Base-by-base conservation (phyloP, 2,888 invertebrate genomes). In the Tetanocera ferruginea region DNA sequence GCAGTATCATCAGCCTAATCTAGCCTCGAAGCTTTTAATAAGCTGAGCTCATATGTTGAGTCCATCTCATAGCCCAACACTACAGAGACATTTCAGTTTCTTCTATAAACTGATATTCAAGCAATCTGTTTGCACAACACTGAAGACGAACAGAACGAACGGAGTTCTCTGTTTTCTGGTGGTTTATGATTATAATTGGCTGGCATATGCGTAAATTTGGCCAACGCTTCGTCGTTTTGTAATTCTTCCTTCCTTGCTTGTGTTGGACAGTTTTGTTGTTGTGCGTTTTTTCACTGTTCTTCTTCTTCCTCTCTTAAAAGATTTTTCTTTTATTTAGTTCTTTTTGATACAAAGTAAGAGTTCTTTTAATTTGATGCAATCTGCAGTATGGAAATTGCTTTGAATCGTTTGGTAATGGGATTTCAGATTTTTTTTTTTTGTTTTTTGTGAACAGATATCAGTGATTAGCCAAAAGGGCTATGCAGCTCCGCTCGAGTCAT, bases 311-410 rank as follows among this genome's bases (percentile, higher is more conserved):
- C n/a, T 25, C 25, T 14, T 14, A 25, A 19, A 14, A 1, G 57
- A 11, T 60, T 28, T 60, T 60, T 60, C 25, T 25, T 60, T 8
- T n/a, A n/a, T n/a, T 28, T 23, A 1, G 6, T 60, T 3, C 23
- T 23, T 25, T 60, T 25, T 60, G n/a, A 17, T 3, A 43, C 43
- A 43, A 64, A 28, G 62, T 64, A 31, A 28, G 64, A 14, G 25
- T 64, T 80, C 76, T 82, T 84, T 86, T 85, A 83, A 83, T 85
- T 83, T 81, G 82, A 84, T 85, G 82, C 84, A 85, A 86, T 85
- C 85, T 85, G 80, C 83, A 79, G 82, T 85, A 86, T 85, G 84
- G 84, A 86, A 86, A 86, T 86, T 83, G 81, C 83, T 85, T 84
- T 82, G 81, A 83, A 83, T 71, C 72, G 62, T 64, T 76, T 43